Base-by-base conservation (phyloP, 2,888 invertebrate species). In the Leucophora obtusa region DNA sequence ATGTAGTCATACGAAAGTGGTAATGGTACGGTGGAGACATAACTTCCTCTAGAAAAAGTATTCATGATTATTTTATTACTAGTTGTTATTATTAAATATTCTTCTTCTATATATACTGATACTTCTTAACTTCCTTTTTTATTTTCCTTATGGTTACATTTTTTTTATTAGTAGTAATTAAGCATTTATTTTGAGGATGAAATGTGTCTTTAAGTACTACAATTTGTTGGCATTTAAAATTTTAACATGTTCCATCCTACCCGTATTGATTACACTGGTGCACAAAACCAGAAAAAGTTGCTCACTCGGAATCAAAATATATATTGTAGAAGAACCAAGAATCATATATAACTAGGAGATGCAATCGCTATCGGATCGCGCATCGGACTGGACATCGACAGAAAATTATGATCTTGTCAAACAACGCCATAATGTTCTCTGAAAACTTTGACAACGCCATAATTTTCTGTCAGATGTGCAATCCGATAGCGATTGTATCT, bases 131-230 rank as follows among this genome's bases (percentile, higher is more conserved):
- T 38, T 35, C 21, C 35, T 24, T 28, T 66, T 24, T 11, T 70
- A n/a, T 65, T 14, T 10, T 51, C 47, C 14, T 53, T 5, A 9
- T 51, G 2, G 24, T 24, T 7, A 24, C 14, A 11, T 15, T 18
- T 63, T 10, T 43, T 65, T 58, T 70, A 17, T 59, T 51, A 60
- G 69, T 50, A 65, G 70, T 53, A 70, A 70, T 70, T 76, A 76
- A 76, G 76, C 78, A 66, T 68, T 63, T 80, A 72, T 56, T 79
- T 77, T 75, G 69, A 79, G 82, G 53, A 66, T 82, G 60, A 83
- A 84, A 84, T 83, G 82, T 83, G 83, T 80, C 83, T 82, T 83
- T 84, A 84, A 84, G 76, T 83, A 62, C 65, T 69, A 76, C 82
- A 83, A 73, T 82, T 82, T 83, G 62, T 56, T 75, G 38, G 38